phyloP scores from a whole-genome alignment of 2,797 vertebrate species.

The Phoebastria nigripes region DNA sequence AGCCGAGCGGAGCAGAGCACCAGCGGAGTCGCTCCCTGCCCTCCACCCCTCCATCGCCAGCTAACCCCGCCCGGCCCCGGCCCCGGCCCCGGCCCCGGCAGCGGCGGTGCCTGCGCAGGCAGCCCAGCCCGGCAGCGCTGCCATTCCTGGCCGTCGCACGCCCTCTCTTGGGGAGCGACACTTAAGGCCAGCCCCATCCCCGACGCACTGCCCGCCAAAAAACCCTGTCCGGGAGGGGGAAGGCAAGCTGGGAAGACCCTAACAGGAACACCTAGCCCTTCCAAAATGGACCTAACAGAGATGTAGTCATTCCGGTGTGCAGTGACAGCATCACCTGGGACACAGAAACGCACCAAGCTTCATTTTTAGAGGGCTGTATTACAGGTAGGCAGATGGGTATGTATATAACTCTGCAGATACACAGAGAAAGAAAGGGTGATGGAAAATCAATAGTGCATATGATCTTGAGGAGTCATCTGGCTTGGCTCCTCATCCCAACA shows the following conservation, averaged over 20 bases:
- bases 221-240: rapidly evolving
- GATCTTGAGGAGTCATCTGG: background rate
- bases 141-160: background rate
- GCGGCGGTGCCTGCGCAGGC: background rate
- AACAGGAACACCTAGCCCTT: background rate
- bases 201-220: rapidly evolving
- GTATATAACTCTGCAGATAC: background rate
- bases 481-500: background rate
- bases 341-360: background rate
- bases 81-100: rapidly evolving
- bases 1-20: background rate
- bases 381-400: background rate
- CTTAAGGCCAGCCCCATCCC: background rate
- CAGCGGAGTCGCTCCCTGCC: rapidly evolving
- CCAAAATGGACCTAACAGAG: background rate
- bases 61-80: background rate
- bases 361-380: background rate
- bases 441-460: constrained; percentile 25
- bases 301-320: background rate
- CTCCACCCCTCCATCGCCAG: background rate
- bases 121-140: background rate
- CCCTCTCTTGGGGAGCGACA: background rate
- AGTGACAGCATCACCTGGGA: background rate
- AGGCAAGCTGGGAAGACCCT: background rate
- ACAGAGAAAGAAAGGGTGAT: background rate